These are phyloP conservation scores for Neodiprion virginianus DNA, from an alignment of 1,140 invertebrate genomes.

Conservation along the genomic window DNA sequence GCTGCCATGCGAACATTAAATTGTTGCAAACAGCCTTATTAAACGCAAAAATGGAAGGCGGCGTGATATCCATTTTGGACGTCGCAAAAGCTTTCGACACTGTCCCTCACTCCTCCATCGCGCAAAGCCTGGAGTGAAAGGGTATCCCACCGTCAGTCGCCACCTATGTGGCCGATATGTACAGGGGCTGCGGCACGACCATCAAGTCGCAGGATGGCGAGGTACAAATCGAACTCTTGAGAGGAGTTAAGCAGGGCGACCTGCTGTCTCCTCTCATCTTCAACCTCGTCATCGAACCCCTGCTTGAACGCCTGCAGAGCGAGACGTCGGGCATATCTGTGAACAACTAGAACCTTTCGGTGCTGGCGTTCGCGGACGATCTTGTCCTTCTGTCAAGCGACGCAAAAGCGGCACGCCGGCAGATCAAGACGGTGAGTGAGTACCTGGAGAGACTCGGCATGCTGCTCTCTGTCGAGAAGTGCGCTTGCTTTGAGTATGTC, in stretches of 20 bases:
- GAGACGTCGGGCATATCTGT: constrained; percentile 16
- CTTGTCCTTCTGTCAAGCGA: constrained; percentile 33
- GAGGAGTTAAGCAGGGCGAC: constrained; percentile 56
- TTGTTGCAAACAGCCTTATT: not conserved
- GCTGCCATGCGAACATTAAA: not conserved
- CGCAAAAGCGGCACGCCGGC: constrained; percentile 22
- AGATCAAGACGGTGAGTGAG: constrained; percentile 15
- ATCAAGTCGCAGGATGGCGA: not conserved
- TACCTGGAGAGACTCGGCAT: constrained; percentile 28
- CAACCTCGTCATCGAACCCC: constrained; percentile 46
- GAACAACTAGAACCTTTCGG: constrained; percentile 15
- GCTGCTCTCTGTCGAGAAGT: constrained; percentile 31
- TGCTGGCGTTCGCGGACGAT: constrained; percentile 48
- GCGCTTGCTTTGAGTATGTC: constrained; percentile 29
- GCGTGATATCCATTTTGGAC: not conserved
- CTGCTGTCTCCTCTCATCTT: constrained; percentile 49
- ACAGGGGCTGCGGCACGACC: not conserved
- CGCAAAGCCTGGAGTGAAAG: not conserved
- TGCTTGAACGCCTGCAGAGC: constrained; percentile 22
- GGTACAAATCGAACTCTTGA: constrained; percentile 23
- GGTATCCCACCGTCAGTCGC: not conserved
- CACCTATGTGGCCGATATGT: not conserved
- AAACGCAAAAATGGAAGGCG: not conserved
- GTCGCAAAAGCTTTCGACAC: constrained; percentile 40
- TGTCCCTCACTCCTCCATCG: constrained; percentile 21